Evolutionary conservation across 1,140 invertebrate genomes (phyloP), one percentile per base, ranked within the genome.

Genomic region (Ceratosolen solmsi): DNA sequence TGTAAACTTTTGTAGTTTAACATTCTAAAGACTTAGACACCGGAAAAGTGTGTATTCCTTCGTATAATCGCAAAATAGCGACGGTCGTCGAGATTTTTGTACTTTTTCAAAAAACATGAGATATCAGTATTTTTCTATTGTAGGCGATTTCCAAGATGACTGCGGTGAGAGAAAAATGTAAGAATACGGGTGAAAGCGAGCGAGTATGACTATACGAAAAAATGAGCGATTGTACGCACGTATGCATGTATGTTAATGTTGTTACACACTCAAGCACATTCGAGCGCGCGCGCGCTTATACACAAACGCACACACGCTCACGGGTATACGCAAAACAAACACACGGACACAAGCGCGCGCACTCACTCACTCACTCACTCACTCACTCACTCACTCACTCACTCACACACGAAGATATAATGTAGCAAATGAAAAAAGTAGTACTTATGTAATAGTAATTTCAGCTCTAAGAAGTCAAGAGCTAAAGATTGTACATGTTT

Each of bases 381-480:
- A n/a, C n/a, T n/a, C n/a, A n/a, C n/a, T n/a, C n/a, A n/a, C n/a
- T n/a, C n/a, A n/a, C n/a, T n/a, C n/a, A n/a, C n/a, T n/a, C 13
- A 68, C 60, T 27, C 27, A 15, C 7, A 22, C 8, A 58, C 17
- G 17, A 8, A 58, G 5, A 63, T 63, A 63, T 63, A 63, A 63
- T 63, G 58, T 63, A 63, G 58, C 13, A 49, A 15, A 15, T 1
- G 38, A 49, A 49, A 49, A 46, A 49, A 70, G 4, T 46, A 72
- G 54, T 73, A 73, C 30, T 54, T 73, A 73, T 73, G 33, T 73
- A 25, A 49, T 72, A 27, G 41, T 72, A 72, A 72, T 72, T 49
- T 22, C 27, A 72, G 70, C 70, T 72, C 70, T 27, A 72, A 49
- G 20, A 49, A 72, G 70, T 49, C 70, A 72, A 9, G 70, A 72